Conservation (phyloP, 2,888 invertebrate genomes). For the Drosophila aldrichi region DNA sequence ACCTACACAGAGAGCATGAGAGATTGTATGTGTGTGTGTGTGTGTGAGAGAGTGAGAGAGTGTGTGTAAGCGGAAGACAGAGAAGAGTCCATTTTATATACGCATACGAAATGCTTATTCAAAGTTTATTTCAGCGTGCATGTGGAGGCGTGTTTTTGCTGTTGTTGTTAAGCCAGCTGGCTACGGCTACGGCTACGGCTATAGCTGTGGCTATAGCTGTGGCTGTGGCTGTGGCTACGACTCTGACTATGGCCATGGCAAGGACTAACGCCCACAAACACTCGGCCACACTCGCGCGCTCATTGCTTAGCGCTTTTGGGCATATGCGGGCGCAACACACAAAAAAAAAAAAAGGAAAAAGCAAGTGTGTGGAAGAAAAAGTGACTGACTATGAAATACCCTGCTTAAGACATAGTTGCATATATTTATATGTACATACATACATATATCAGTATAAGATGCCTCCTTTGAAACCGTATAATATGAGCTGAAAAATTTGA, state of each 20-base stretch:
- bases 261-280: slow-evolving; percentile 56
- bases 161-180: slow-evolving; percentile 37
- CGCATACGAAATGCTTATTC: slow-evolving; percentile 76
- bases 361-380: neutral
- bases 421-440: too few relatives aligned
- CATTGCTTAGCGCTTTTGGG: slow-evolving; percentile 58
- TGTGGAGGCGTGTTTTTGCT: slow-evolving; percentile 24
- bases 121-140: slow-evolving; percentile 72
- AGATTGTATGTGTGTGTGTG: neutral
- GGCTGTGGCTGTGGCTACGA: slow-evolving; percentile 23
- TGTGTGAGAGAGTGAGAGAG: neutral
- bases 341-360: slow-evolving; percentile 5
- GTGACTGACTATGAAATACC: neutral
- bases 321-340: slow-evolving; percentile 34
- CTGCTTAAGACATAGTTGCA: too few relatives aligned
- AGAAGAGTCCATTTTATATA: slow-evolving; percentile 50
- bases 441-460: too few relatives aligned
- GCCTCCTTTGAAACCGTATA: too few relatives aligned
- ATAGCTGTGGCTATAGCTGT: slow-evolving; percentile 8
- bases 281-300: slow-evolving; percentile 52
- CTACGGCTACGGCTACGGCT: slow-evolving; percentile 11
- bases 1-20: slow-evolving; percentile 9
- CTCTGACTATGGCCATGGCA: slow-evolving; percentile 21
- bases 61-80: neutral
- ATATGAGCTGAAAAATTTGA: too few relatives aligned